A percentile compares a stretch with the other conserved stretches of the same genome.
Conservation (phyloP, 1,140 invertebrate genomes). For the Drosophila pectinifera region DNA sequence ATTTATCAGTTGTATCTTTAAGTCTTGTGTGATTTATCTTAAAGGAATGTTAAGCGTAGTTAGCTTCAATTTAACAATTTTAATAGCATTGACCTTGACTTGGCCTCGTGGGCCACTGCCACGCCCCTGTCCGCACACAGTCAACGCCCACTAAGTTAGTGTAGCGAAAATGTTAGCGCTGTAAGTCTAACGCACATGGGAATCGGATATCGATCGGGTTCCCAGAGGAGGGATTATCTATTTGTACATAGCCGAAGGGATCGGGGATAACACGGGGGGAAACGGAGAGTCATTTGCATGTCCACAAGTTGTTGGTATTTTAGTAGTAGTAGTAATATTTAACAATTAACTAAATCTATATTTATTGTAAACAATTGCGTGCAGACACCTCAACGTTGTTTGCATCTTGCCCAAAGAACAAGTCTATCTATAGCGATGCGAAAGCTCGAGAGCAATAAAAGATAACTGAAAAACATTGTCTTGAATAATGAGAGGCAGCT, state of each 20-base stretch:
- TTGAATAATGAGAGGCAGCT: constrained; percentile 17
- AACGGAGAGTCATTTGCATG: constrained; percentile 65
- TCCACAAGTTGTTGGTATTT: constrained; percentile 79
- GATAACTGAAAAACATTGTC: constrained; percentile 65
- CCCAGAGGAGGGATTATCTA: constrained; percentile 15
- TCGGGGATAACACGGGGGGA: background rate
- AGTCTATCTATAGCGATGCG: constrained; percentile 73
- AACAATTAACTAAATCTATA: constrained; percentile 74
- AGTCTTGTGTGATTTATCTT: constrained; percentile 81
- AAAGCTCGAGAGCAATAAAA: constrained; percentile 69
- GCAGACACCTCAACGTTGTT: constrained; percentile 67
- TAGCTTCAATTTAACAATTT: constrained; percentile 81
- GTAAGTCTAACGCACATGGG: constrained; percentile 49
- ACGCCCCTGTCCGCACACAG: constrained; percentile 35
- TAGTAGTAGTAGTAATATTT: constrained; percentile 66
- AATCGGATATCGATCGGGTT: constrained; percentile 15
- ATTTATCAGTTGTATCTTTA: constrained; percentile 77
- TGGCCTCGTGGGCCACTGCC: constrained; percentile 50
- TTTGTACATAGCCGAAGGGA: constrained; percentile 53
- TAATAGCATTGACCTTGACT: constrained; percentile 50
- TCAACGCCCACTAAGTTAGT: constrained; percentile 70
- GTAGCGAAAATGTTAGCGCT: constrained; percentile 71
- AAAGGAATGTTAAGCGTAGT: constrained; percentile 79
- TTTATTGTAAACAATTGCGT: constrained; percentile 75
- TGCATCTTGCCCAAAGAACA: constrained; percentile 83